phyloP scores from a whole-genome alignment of 2,113 vertebrate genomes.

The Ochotona princeps region DNA sequence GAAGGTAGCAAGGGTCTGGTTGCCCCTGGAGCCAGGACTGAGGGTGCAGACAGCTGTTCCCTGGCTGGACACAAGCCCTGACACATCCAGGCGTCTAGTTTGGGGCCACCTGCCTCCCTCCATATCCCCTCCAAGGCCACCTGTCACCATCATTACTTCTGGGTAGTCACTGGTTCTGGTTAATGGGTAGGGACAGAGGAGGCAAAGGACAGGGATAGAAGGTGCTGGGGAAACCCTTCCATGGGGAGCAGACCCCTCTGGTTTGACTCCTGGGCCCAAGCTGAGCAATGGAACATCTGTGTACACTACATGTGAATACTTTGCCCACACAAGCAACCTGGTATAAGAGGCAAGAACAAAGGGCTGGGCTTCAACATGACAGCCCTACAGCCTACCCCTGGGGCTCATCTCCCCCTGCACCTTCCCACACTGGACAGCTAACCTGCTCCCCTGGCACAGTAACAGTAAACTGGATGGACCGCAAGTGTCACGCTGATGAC shows the following conservation, averaged over 20 bases:
- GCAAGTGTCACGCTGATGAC: background rate
- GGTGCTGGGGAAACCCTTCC: background rate
- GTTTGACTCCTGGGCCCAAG: background rate
- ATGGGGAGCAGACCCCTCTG: background rate
- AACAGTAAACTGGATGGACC: too few species aligned
- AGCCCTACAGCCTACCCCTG: background rate
- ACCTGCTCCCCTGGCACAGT: background rate
- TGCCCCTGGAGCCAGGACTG: background rate
- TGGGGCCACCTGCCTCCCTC: background rate
- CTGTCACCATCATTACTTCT: background rate
- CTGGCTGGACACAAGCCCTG: background rate
- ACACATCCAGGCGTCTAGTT: fast-evolving
- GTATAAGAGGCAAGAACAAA: background rate
- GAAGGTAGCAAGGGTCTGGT: background rate
- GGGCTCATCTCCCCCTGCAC: background rate
- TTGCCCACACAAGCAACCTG: background rate
- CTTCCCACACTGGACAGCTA: background rate
- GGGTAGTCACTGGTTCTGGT: background rate
- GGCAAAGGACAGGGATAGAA: background rate
- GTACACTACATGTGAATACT: background rate
- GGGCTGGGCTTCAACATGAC: background rate
- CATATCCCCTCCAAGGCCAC: background rate
- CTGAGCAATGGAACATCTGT: background rate
- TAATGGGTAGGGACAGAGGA: background rate
- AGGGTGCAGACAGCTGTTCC: fast-evolving